Percentiles rank a stretch among this genome's conserved stretches.
Conservation (phyloP, 2,113 vertebrate genomes). For the Sander lucioperca region DNA sequence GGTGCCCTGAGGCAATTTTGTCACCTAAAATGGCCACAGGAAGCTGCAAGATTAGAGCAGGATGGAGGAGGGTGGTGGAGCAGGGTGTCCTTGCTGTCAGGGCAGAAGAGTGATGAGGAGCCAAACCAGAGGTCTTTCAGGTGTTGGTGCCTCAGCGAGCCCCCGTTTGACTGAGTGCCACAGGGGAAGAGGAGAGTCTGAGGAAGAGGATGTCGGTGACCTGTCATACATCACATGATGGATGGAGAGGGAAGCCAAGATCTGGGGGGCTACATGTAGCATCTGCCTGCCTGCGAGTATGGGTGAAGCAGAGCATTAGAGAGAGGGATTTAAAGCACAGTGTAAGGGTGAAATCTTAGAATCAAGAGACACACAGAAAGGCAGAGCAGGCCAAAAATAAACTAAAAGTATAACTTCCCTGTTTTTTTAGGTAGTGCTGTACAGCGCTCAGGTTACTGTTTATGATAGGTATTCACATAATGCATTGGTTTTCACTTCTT, state of each 20-base stretch:
- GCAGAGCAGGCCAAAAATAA: conserved; percentile 3
- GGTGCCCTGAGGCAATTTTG: conserved; percentile 45
- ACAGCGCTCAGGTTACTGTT: not conserved
- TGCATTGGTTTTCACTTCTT: not conserved
- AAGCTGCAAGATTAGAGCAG: conserved; percentile 46
- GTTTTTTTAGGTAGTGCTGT: not conserved
- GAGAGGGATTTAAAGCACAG: conserved; percentile 41
- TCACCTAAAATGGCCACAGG: conserved; percentile 51
- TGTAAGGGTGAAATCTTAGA: conserved; percentile 48
- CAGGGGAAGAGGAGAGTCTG: conserved; percentile 40
- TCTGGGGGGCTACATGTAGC: conserved; percentile 19
- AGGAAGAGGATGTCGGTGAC: conserved; percentile 60
- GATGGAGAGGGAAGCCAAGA: conserved; percentile 25
- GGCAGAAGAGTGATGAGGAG: conserved; percentile 51
- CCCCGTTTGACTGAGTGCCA: conserved; percentile 54
- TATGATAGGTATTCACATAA: not conserved
- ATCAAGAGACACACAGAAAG: conserved; percentile 5
- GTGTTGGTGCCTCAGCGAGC: conserved; percentile 25
- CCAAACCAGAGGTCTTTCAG: conserved; percentile 46
- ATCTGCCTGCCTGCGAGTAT: conserved; percentile 20
- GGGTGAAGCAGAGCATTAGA: conserved; percentile 40
- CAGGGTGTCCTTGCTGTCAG: conserved; percentile 7
- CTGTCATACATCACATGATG: conserved; percentile 57
- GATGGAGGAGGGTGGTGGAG: not conserved
- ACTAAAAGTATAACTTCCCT: not conserved